A percentile compares a stretch with the other conserved stretches of the same genome.
phyloP scores from a whole-genome alignment of 2,888 invertebrate genomes.

The Apocheima hispidaria region DNA sequence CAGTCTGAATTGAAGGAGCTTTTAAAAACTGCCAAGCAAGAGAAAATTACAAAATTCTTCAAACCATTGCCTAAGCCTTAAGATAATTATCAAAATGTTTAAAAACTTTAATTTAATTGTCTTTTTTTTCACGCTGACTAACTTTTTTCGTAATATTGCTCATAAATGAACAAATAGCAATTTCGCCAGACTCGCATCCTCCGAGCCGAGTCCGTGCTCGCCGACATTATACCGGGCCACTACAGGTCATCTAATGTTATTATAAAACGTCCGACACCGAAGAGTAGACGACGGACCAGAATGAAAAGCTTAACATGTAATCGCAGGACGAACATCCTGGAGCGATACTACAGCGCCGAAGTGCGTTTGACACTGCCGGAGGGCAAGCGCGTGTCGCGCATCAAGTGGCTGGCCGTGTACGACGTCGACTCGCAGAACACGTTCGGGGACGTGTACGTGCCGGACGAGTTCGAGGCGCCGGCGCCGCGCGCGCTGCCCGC shows the following conservation, averaged over 20 bases:
- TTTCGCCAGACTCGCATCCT: too few species aligned
- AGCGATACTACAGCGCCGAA: constrained; percentile 94
- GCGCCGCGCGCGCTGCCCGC: constrained; percentile 86
- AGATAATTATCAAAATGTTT: too few species aligned
- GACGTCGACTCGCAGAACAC: constrained; percentile 95
- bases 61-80: constrained; percentile 31
- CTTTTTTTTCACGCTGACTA: too few species aligned
- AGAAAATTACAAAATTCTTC: constrained; percentile 39
- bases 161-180: too few species aligned
- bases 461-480: constrained; percentile 96
- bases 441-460: constrained; percentile 95
- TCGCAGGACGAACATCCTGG: constrained; percentile 92
- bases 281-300: not conserved
- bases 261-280: too few species aligned
- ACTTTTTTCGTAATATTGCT: too few species aligned
- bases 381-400: constrained; percentile 93
- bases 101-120: too few species aligned
- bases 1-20: constrained; percentile 43
- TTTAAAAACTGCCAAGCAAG: constrained; percentile 34
- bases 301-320: not conserved
- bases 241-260: too few species aligned
- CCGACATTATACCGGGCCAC: too few species aligned
- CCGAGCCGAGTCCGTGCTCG: too few species aligned
- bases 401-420: constrained; percentile 96
- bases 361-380: constrained; percentile 93